Base-by-base conservation (phyloP, 37 sponge, comb jelly and placozoan species). In the Theonella swinhoei region DNA sequence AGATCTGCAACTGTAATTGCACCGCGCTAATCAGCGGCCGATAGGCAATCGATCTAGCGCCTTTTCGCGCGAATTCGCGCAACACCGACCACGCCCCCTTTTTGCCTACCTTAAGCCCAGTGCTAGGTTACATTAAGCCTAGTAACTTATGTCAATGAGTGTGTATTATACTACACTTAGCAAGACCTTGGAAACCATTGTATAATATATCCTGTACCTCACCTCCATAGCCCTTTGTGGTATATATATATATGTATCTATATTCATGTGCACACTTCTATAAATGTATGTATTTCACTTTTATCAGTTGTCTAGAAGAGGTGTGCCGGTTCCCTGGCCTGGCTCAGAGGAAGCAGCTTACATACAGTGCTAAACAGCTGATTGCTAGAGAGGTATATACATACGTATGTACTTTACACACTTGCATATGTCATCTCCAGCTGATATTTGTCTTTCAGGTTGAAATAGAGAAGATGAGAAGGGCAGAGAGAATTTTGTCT, bases 341-440 rank as follows among this genome's bases (percentile, higher is more conserved):
- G 17, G 78, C 91, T n/a, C 91, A 93, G 71, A 86, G 82, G 30
- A 93, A 83, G 78, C 96, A 98, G 78, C 84, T 98, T n/a, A 75
- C 91, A 2, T 98, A 98, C 66, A 83, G 85, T 77, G 85, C 94
- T 64, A 98, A 96, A 70, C 99, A 98, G 75, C 85, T 98, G 70
- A 89, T 98, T 60, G 88, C 93, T 32, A 87, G 95, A 87, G 97
- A 98, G 89, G 97, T 96, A 39, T 25, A 66, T 3, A 0, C 39
- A 22, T 11, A 11, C n/a, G n/a, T 20, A 59, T 59, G 61, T 20
- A 59, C 20, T 14, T n/a, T n/a, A n/a, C n/a, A n/a, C n/a, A n/a
- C n/a, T 25, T 43, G 7, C 23, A 26, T 31, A 75, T 65, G 23
- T 75, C 29, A 11, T 17, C 3, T 42, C 61, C n/a, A 38, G 2